These are phyloP conservation scores for Podarcis cretensis DNA, from an alignment of 2,113 vertebrate species.

Conservation along the genomic window DNA sequence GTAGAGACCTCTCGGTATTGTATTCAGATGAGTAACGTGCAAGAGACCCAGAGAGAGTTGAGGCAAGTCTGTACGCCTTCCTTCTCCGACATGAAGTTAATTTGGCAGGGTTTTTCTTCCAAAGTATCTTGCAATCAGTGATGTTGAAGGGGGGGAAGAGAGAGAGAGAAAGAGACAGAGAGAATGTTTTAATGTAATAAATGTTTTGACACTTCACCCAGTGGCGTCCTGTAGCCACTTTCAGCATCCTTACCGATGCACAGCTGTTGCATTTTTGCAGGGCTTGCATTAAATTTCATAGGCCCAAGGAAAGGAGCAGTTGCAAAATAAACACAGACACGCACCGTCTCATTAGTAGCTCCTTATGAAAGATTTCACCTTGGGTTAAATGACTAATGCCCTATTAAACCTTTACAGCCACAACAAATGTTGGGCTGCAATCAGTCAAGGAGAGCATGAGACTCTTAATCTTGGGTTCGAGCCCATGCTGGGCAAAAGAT, in stretches of 20 bases:
- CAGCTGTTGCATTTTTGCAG: slow-evolving; percentile 25
- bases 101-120: slow-evolving; percentile 29
- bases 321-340: slow-evolving; percentile 51
- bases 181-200: slow-evolving; percentile 16
- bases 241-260: slow-evolving; percentile 15
- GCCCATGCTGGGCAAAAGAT: no score
- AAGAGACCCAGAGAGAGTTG: neutral
- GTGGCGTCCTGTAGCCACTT: neutral
- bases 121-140: slow-evolving; percentile 45
- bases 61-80: neutral
- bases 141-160: neutral
- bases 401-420: slow-evolving; percentile 71
- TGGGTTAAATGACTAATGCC: slow-evolving; percentile 72
- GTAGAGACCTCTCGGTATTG: slow-evolving; percentile 14
- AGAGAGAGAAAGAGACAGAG: rapidly evolving
- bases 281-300: slow-evolving; percentile 63
- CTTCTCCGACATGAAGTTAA: slow-evolving; percentile 25
- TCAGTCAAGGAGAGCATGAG: slow-evolving; percentile 61
- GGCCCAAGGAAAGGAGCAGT: slow-evolving; percentile 39
- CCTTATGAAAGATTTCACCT: slow-evolving; percentile 70
- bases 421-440: slow-evolving; percentile 56
- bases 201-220: slow-evolving; percentile 39
- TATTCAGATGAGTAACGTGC: neutral
- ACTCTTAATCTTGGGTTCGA: no score
- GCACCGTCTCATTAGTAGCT: slow-evolving; percentile 48